Base-by-base conservation (phyloP, 2,113 vertebrate species). In the Verasper variegatus region DNA sequence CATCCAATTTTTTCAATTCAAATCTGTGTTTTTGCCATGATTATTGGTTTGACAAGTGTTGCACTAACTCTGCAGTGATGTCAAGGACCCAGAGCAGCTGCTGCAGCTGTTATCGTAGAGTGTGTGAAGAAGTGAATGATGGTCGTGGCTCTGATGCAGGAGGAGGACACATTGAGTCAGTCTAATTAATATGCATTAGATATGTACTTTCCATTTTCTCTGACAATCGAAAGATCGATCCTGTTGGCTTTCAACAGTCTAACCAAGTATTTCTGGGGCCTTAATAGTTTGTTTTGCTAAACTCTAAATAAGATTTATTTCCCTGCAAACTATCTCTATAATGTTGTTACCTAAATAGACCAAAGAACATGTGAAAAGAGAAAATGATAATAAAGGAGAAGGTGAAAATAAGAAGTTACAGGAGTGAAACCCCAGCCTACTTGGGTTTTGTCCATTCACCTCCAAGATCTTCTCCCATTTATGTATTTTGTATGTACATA, bases 11-110 rank as follows among this genome's bases (percentile, higher is more conserved):
- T 79, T 67, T 77, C 37, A 8, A 57, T 45, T 17, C 60, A 78
- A 78, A 86, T 68, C 54, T 12, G 5, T 14, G 45, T 76, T 27
- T 73, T 47, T 17, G 49, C 51, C 37, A 11, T 1, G 5, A 26
- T 7, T 21, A 74, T 68, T 40, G 56, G 55, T 71, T 26, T 24
- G n/a, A 65, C 18, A 42, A 71, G 60, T n/a, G 20, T 45, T 58
- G 51, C 47, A 60, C 6, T 18, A 5, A 52, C 51, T 52, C 51
- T n/a, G 20, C 51, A 8, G 51, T 8, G 23, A 57, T 62, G 56
- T 82, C 80, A 60, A 69, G 51, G 61, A 68, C 35, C 13, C 5
- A 71, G 71, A 20, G 68, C 73, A 76, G 75, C 77, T 54, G 69
- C 9, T 31, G 11, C 17, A 72, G 72, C 74, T 26, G 56, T 49